A percentile compares a stretch with the other conserved stretches of the same genome.
These are phyloP conservation scores for Mustelus asterias DNA, from an alignment of 2,113 vertebrate genomes.

Conservation along the genomic window DNA sequence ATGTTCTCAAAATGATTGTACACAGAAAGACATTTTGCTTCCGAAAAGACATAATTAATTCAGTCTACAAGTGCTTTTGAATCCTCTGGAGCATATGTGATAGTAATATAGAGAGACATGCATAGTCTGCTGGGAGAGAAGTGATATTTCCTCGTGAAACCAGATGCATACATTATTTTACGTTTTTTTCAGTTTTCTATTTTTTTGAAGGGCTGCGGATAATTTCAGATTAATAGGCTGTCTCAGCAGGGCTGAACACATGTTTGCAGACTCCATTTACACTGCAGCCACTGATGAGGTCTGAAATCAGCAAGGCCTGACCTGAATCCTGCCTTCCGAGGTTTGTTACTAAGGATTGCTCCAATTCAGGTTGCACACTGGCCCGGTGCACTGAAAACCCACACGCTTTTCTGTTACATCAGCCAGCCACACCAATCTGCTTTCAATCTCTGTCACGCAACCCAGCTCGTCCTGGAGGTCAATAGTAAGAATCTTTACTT, in stretches of 20 bases:
- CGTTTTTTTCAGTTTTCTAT: not conserved
- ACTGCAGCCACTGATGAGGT: not conserved
- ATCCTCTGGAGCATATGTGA: conserved; percentile 21
- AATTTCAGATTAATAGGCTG: not conserved
- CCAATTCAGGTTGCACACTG: not conserved
- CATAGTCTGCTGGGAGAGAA: conserved; percentile 18
- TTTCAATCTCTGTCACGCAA: not conserved
- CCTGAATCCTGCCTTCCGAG: not conserved
- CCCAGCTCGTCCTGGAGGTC: not conserved
- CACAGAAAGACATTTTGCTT: conserved; percentile 18
- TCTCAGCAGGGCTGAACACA: not conserved
- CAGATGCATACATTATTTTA: not conserved
- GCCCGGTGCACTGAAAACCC: not conserved
- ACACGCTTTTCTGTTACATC: not conserved
- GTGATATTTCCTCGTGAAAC: conserved; percentile 1
- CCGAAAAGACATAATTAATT: conserved; percentile 11
- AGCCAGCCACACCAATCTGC: not conserved
- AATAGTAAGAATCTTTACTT: not conserved
- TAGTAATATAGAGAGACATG: not conserved
- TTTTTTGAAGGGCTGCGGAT: not conserved
- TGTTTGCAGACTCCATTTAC: not conserved
- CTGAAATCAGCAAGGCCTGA: not conserved
- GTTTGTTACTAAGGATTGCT: not conserved
- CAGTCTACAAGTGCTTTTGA: conserved; percentile 15
- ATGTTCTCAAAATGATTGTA: not conserved